Evolutionary conservation across 2,113 vertebrate genomes (phyloP).

Genomic region (Oreochromis tanganicae): DNA sequence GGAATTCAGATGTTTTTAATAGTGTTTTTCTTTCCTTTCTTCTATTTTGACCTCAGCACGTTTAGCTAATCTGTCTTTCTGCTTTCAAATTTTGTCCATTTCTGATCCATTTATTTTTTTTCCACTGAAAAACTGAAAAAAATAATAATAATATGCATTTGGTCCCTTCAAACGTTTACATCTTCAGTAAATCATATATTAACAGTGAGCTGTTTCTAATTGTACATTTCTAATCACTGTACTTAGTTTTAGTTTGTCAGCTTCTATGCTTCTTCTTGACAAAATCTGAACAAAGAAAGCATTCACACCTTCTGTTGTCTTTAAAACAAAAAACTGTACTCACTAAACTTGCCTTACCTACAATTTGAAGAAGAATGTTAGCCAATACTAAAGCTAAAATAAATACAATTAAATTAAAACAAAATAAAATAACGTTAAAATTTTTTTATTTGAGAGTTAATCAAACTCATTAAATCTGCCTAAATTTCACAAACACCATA

Average conservation of each 20-base stretch:
- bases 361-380: neutral
- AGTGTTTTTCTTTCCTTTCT: neutral
- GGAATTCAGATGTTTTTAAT: neutral
- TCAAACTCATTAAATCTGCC: neutral
- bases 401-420: neutral
- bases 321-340: neutral
- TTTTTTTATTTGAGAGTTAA: fast-evolving
- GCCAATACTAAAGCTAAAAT: neutral
- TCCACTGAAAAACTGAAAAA: neutral
- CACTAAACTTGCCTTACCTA: neutral
- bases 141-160: neutral
- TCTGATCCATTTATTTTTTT: neutral
- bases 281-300: constrained; percentile 3
- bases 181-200: neutral
- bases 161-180: neutral
- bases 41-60: neutral
- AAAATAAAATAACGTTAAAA: fast-evolving
- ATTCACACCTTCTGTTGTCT: neutral
- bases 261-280: neutral
- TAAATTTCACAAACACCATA: neutral
- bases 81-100: neutral
- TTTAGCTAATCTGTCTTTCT: neutral
- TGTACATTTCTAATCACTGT: neutral
- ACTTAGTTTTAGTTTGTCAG: neutral
- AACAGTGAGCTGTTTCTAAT: neutral